Conservation (phyloP, 2,113 vertebrate species). For the Tretioscincus oriximinensis region DNA sequence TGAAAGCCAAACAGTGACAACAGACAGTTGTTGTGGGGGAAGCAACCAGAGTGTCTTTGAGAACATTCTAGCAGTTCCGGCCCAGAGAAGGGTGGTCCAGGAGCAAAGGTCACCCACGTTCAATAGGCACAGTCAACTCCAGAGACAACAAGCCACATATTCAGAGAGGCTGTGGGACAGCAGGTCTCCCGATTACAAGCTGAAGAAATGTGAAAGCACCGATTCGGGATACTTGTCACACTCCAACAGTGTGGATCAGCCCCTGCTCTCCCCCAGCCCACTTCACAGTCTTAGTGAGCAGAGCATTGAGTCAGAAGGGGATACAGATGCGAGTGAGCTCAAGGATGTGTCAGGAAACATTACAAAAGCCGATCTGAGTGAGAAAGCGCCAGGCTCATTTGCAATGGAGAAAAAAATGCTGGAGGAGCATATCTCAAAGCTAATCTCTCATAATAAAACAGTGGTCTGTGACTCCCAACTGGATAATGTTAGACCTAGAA, state of each 20-base stretch:
- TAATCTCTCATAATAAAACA: conserved; percentile 91
- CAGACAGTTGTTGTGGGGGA: fast-evolving
- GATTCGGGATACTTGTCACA: conserved; percentile 91
- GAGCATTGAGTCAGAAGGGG: conserved; percentile 74
- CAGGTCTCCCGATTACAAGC: conserved; percentile 74
- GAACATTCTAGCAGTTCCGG: conserved; percentile 25
- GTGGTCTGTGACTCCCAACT: conserved; percentile 89
- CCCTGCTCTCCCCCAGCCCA: conserved; percentile 69
- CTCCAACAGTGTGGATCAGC: conserved; percentile 88
- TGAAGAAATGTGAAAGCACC: conserved; percentile 91
- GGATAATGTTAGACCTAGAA: conserved; percentile 89
- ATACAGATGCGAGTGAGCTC: conserved; percentile 58
- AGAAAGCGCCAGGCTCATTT: conserved; percentile 37
- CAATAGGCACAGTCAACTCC: conserved; percentile 72
- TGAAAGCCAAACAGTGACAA: conserved; percentile 33
- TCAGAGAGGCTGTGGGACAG: conserved; percentile 80
- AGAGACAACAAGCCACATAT: conserved; percentile 80
- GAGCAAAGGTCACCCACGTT: conserved; percentile 50
- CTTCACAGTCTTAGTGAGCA: conserved; percentile 70
- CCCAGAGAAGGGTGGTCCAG: conserved; percentile 54
- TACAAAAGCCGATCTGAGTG: conserved; percentile 35
- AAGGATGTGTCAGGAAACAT: conserved; percentile 25
- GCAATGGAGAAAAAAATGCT: conserved; percentile 81
- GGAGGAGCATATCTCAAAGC: conserved; percentile 87
- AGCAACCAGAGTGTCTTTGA: background rate